Base-by-base conservation (phyloP, 1,140 invertebrate species). In the Calosoma granatense region DNA sequence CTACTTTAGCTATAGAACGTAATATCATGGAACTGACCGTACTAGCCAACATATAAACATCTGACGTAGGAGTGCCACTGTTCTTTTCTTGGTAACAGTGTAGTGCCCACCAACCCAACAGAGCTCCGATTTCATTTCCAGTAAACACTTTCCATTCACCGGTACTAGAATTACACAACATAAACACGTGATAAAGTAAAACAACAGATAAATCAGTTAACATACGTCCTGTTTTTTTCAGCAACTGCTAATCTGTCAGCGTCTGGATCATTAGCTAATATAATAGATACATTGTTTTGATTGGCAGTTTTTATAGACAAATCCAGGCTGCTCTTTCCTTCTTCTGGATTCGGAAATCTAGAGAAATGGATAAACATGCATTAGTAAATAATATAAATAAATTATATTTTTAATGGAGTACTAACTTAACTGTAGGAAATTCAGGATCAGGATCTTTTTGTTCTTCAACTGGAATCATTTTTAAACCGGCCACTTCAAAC, bases 251-350 rank as follows among this genome's bases (percentile, higher is more conserved):
- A 75, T 56, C 97, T 80, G 78, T 99, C 97, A 4, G 97, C 95
- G 75, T 99, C 97, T 11, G 97, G 97, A 76, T 99, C 97, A 77
- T 99, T 99, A 0, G 95, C 96, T 17, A 99, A 71, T 63, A 99
- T 92, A 1, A 98, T 72, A 1, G 76, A 75, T 36, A 83, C 85
- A 1, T 76, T 74, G 61, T 82, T 78, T 41, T 76, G 63, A 67
- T 93, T 81, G 0, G 97, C 97, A 12, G 88, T 85, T 70, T 85
- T 76, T 62, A 97, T 86, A 19, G 95, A 85, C 17, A 97, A 75
- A 67, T 89, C 80, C 55, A 99, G 70, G 52, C 93, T 90, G 66
- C 88, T 88, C 67, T 90, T 87, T 6, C 90, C 89, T 76, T 99
- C 97, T 73, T 99, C 97, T 1, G 97, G 97, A 77, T 99, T 99